A percentile compares a stretch with the other conserved stretches of the same genome.
These are phyloP conservation scores for Tympanuchus pallidicinctus DNA, from an alignment of 2,113 vertebrate genomes.

Conservation along the genomic window DNA sequence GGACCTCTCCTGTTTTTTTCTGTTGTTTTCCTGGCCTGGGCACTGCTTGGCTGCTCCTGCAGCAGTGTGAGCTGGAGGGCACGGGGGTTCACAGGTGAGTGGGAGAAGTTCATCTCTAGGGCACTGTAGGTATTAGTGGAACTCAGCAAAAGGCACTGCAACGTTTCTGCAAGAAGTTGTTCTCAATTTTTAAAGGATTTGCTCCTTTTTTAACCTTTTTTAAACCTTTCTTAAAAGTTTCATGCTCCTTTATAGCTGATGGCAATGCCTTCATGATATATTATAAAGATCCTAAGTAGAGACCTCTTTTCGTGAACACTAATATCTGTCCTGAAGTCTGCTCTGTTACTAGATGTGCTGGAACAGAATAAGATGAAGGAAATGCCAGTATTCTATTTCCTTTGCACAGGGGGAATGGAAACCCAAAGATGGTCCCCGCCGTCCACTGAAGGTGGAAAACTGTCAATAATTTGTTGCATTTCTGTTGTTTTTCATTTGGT, in stretches of 20 bases:
- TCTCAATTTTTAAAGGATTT: not conserved
- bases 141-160: not conserved
- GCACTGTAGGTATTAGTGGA: not conserved
- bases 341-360: not conserved
- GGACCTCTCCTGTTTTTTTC: not conserved
- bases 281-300: not conserved
- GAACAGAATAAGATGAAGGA: not conserved
- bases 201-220: not conserved
- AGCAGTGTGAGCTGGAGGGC: not conserved
- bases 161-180: not conserved
- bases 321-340: not conserved
- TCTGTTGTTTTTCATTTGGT: not conserved
- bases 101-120: not conserved
- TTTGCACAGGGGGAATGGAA: not conserved
- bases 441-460: not conserved
- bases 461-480: not conserved
- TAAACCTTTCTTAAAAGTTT: too few species aligned
- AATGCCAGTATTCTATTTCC: not conserved
- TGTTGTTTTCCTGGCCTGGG: not conserved
- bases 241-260: not conserved
- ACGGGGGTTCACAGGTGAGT: accelerated
- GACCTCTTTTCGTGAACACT: not conserved
- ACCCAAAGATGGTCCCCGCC: not conserved
- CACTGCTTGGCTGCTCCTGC: not conserved
- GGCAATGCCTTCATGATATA: not conserved